phyloP scores from a whole-genome alignment of 2,113 vertebrate genomes.

The Illadopsis cleaveri region DNA sequence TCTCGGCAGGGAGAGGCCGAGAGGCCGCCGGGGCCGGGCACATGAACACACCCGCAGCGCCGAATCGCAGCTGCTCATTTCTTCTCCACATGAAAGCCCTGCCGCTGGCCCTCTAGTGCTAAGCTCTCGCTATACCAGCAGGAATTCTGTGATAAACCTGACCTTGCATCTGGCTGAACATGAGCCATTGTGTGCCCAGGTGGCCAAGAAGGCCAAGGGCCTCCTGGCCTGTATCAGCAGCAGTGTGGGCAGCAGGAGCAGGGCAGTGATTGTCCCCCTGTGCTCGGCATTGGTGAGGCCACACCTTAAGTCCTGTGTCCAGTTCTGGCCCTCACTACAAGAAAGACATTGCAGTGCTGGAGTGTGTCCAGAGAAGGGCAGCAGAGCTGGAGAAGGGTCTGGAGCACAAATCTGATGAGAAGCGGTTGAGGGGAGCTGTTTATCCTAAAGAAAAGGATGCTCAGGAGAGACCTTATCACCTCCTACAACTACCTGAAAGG shows the following conservation, averaged over 20 bases:
- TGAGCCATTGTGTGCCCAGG: fast-evolving
- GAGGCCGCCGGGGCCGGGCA: fast-evolving
- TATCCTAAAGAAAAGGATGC: background rate
- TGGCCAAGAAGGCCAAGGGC: background rate
- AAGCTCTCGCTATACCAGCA: fast-evolving
- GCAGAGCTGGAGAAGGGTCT: background rate
- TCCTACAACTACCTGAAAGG: background rate
- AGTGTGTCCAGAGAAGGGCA: background rate
- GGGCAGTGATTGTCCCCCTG: background rate
- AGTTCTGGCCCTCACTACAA: background rate
- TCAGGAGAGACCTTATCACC: background rate
- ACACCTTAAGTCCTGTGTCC: fast-evolving
- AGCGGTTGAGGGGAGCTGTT: background rate
- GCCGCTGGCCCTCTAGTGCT: fast-evolving
- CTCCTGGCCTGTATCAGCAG: background rate
- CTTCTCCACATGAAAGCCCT: fast-evolving
- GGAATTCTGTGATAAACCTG: background rate
- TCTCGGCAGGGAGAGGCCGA: fast-evolving
- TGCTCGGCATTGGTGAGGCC: fast-evolving
- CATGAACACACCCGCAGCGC: fast-evolving
- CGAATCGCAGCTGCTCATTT: fast-evolving
- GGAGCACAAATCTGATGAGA: background rate
- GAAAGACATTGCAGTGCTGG: background rate
- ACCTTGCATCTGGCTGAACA: background rate
- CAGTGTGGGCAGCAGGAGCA: background rate